These are phyloP conservation scores for Cantharis rustica DNA, from an alignment of 2,888 invertebrate species.

Conservation along the genomic window DNA sequence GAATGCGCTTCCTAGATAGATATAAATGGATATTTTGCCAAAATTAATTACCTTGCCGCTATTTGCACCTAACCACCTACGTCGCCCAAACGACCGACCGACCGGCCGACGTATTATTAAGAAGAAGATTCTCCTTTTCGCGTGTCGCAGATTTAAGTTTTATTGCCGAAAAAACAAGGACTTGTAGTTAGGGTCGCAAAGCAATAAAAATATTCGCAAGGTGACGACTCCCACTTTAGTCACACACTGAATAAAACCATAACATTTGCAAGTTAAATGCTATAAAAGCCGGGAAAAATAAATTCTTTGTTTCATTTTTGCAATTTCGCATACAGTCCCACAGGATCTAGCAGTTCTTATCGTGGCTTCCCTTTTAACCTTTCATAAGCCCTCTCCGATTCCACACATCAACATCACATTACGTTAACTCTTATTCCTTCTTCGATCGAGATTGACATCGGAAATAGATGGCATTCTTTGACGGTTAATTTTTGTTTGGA, in stretches of 20 bases:
- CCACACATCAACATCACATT: conserved; percentile 49
- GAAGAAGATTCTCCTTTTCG: neutral
- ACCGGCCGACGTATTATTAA: neutral
- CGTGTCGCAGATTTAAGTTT: conserved; percentile 7
- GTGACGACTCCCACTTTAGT: conserved; percentile 57
- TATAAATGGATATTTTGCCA: conserved; percentile 41
- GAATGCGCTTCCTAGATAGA: conserved; percentile 38
- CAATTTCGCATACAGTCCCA: conserved; percentile 22
- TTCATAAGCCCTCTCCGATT: conserved; percentile 42
- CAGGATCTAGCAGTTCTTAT: conserved; percentile 36
- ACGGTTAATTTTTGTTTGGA: conserved; percentile 12
- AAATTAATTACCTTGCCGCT: conserved; percentile 38
- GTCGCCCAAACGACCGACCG: neutral
- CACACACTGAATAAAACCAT: conserved; percentile 55
- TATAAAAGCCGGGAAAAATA: conserved; percentile 54
- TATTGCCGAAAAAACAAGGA: conserved; percentile 13
- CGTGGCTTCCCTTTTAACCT: conserved; percentile 34
- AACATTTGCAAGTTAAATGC: conserved; percentile 60
- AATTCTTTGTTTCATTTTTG: conserved; percentile 54
- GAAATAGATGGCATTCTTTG: conserved; percentile 8
- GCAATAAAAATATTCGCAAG: conserved; percentile 57
- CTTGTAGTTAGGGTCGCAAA: conserved; percentile 25
- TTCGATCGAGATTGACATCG: conserved; percentile 16
- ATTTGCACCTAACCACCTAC: conserved; percentile 24
- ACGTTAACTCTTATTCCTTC: conserved; percentile 23